These are phyloP conservation scores for Hyperoodon ampullatus DNA, from an alignment of 2,113 vertebrate genomes.

Conservation along the genomic window DNA sequence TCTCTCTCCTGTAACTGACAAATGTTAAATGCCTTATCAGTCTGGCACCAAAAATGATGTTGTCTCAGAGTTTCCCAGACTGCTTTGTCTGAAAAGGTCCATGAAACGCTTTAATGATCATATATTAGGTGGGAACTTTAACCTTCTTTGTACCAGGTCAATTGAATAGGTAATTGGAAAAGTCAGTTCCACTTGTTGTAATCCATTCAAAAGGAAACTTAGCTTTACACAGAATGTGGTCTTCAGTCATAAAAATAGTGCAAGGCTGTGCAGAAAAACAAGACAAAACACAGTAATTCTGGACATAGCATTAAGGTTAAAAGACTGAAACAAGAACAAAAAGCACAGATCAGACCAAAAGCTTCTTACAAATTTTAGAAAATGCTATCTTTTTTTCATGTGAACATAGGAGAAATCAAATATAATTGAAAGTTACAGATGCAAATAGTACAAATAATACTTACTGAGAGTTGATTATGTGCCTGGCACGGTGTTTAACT, in stretches of 20 bases:
- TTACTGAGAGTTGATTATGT: background rate
- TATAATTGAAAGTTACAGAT: background rate
- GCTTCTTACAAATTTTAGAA: background rate
- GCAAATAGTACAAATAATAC: background rate
- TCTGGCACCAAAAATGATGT: constrained; percentile 76
- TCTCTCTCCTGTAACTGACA: constrained; percentile 82
- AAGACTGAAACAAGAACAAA: constrained; percentile 8
- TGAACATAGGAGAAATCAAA: background rate
- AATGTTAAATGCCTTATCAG: constrained; percentile 82
- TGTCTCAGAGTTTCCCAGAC: constrained; percentile 71
- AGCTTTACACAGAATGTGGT: constrained; percentile 40
- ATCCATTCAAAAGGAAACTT: constrained; percentile 61
- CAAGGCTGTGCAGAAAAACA: background rate
- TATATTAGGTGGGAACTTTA: constrained; percentile 75
- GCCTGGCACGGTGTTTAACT: background rate
- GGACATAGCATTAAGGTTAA: background rate
- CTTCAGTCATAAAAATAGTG: constrained; percentile 16
- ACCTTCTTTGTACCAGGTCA: constrained; percentile 72
- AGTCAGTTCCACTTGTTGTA: constrained; percentile 71
- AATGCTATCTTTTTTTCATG: background rate
- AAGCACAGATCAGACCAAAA: background rate
- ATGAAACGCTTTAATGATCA: constrained; percentile 74
- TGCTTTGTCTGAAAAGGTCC: constrained; percentile 67
- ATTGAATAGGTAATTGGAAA: constrained; percentile 71
- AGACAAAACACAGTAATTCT: background rate